These are phyloP conservation scores for Spinus pinus DNA, from an alignment of 2,797 vertebrate species.

Conservation along the genomic window DNA sequence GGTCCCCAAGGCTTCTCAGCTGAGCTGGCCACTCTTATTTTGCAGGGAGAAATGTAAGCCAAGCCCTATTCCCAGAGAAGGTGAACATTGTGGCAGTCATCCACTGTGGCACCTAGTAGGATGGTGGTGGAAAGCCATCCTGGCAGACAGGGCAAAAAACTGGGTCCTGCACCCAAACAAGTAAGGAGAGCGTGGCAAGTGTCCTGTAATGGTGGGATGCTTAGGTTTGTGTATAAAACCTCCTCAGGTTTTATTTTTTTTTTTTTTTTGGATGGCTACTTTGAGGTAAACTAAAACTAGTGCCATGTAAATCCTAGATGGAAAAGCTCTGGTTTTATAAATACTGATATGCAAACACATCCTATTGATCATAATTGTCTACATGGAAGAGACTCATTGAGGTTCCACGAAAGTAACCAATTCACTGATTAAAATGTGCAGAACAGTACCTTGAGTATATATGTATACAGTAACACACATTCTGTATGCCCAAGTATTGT, in stretches of 20 bases:
- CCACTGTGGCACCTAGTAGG: too few species aligned
- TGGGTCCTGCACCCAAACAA: background rate
- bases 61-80: background rate
- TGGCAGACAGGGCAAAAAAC: background rate
- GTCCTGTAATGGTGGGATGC: background rate
- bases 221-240: background rate
- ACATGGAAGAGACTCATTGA: background rate
- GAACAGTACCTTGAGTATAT: background rate
- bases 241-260: background rate
- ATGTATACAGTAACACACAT: background rate
- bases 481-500: background rate
- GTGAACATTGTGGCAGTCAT: accelerated
- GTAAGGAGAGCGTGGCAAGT: background rate
- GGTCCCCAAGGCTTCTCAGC: background rate
- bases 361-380: background rate
- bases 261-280: background rate
- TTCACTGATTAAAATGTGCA: background rate
- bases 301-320: background rate
- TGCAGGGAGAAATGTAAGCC: background rate
- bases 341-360: background rate
- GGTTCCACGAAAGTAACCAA: background rate
- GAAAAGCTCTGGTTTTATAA: background rate
- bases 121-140: background rate
- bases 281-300: background rate
- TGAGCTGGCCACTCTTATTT: background rate